These are phyloP conservation scores for Eubasilissa splendida DNA, from an alignment of 2,888 invertebrate genomes.

Conservation along the genomic window DNA sequence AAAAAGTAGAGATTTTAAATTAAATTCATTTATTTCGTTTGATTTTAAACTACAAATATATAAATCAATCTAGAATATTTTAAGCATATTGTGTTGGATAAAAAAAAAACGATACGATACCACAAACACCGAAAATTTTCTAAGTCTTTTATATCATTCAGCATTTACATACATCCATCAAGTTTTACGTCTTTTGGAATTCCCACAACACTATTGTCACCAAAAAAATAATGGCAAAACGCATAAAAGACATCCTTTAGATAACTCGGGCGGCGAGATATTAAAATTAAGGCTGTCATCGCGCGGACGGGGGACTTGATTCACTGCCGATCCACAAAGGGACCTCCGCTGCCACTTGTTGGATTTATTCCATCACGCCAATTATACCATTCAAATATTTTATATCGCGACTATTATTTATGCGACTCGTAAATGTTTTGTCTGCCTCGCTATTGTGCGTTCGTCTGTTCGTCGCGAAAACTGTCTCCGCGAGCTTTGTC, in stretches of 20 bases:
- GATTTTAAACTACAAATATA: too few relatives aligned
- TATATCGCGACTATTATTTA: constrained; percentile 44
- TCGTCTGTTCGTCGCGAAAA: not conserved
- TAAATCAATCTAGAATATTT: too few relatives aligned
- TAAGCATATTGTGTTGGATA: too few relatives aligned
- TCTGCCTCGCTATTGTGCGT: constrained; percentile 27
- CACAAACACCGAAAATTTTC: too few relatives aligned
- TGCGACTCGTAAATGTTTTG: constrained; percentile 39
- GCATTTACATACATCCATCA: constrained; percentile 9
- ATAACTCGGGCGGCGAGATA: constrained; percentile 18
- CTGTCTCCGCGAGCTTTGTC: constrained; percentile 2
- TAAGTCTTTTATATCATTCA: not conserved
- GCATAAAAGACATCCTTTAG: constrained; percentile 21
- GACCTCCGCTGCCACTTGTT: constrained; percentile 51
- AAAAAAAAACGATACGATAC: too few relatives aligned
- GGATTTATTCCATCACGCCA: constrained; percentile 57
- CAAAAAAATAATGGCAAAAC: constrained; percentile 22
- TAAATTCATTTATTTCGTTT: too few relatives aligned
- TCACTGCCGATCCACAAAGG: constrained; percentile 43
- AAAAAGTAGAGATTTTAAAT: too few relatives aligned
- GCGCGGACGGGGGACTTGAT: constrained; percentile 31
- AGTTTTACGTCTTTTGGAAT: constrained; percentile 18
- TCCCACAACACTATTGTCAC: constrained; percentile 23
- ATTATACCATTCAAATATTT: constrained; percentile 50
- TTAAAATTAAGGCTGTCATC: constrained; percentile 40